Evolutionary conservation across 1,140 invertebrate genomes (phyloP).

Genomic region (Pseudobourletiella spinata): DNA sequence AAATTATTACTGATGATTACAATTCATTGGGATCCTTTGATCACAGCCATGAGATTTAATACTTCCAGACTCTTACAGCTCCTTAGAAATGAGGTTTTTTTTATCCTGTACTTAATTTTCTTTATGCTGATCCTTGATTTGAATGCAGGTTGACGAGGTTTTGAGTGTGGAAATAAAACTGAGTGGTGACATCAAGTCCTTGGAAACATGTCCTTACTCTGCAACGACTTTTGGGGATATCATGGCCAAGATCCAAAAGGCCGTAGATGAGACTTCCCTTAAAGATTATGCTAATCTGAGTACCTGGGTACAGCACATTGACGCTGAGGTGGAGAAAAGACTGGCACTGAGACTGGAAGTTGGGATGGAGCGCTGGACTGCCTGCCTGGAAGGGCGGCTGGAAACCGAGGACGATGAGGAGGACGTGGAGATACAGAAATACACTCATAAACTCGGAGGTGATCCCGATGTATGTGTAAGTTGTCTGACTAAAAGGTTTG

Average conservation of each 20-base stretch:
- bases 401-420: constrained; percentile 90
- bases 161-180: constrained; percentile 90
- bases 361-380: constrained; percentile 91
- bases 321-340: constrained; percentile 91
- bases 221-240: constrained; percentile 88
- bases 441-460: constrained; percentile 84
- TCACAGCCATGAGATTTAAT: too few species aligned
- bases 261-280: constrained; percentile 91
- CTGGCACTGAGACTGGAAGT: constrained; percentile 80
- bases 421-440: constrained; percentile 51
- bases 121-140: too few species aligned
- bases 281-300: constrained; percentile 96
- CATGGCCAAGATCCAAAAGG: constrained; percentile 89
- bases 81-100: too few species aligned
- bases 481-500: too few species aligned
- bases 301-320: constrained; percentile 88
- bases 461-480: constrained; percentile 63
- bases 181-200: constrained; percentile 78
- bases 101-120: constrained; percentile 11
- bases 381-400: constrained; percentile 74
- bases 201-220: constrained; percentile 93
- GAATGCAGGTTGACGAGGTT: constrained; percentile 71
- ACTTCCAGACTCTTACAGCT: too few species aligned
- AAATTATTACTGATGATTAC: too few species aligned
- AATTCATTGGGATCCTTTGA: too few species aligned